phyloP scores from a whole-genome alignment of 2,113 vertebrate species.

The Microtus pennsylvanicus region DNA sequence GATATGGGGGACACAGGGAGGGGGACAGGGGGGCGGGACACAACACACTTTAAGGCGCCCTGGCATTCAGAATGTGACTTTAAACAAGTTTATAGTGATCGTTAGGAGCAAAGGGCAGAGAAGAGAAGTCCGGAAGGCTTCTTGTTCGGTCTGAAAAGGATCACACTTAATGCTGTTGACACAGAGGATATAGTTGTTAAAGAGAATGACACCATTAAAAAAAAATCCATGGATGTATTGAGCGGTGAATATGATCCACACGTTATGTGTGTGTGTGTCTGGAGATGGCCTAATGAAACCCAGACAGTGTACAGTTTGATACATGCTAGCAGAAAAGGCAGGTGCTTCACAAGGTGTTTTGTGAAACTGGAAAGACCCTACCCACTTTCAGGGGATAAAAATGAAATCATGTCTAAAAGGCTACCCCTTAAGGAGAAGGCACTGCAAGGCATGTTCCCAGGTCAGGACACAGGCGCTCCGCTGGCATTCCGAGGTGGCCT shows the following conservation, averaged over 20 bases:
- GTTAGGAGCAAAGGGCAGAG: background rate
- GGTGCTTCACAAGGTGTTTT: background rate
- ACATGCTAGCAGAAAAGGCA: background rate
- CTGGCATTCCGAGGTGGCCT: background rate
- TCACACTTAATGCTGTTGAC: background rate
- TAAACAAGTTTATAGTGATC: background rate
- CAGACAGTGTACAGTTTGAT: background rate
- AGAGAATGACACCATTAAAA: background rate
- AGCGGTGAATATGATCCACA: background rate
- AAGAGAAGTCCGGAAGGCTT: background rate
- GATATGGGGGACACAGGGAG: too few relatives aligned
- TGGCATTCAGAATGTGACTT: background rate
- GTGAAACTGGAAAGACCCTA: background rate
- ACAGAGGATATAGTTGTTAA: background rate
- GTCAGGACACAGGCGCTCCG: background rate
- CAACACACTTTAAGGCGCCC: background rate
- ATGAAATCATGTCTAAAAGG: background rate
- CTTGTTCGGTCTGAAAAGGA: background rate
- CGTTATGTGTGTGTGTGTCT: background rate
- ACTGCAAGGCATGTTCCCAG: background rate
- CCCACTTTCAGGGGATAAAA: background rate
- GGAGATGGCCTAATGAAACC: background rate
- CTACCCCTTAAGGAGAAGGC: background rate
- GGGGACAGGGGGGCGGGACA: background rate
- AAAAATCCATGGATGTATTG: background rate